Percentiles rank a stretch among this genome's conserved stretches.
Conservation (phyloP, 2,797 vertebrate genomes). For the Phaenicophaeus curvirostris region DNA sequence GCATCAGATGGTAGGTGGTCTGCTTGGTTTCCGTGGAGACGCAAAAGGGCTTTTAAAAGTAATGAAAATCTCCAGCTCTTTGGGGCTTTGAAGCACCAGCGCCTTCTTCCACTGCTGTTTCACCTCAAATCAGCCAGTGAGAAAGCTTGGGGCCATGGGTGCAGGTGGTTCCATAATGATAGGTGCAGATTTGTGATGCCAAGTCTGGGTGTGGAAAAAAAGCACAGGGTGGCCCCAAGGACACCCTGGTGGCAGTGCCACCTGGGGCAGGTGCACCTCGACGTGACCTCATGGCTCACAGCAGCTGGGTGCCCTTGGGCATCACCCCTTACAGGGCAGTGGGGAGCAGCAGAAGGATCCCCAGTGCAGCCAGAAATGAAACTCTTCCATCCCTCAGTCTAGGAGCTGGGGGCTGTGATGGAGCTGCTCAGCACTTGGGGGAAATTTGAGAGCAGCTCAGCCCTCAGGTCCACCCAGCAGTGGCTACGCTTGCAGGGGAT, state of each 20-base stretch:
- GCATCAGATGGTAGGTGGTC: constrained; percentile 66
- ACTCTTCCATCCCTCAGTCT: neutral
- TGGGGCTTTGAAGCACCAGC: constrained; percentile 23
- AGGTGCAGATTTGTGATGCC: neutral
- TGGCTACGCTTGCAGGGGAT: neutral
- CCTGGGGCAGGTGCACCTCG: accelerated
- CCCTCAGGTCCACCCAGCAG: neutral
- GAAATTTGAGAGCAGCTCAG: neutral
- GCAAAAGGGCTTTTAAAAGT: constrained; percentile 58
- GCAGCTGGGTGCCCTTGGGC: neutral
- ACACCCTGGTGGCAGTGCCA: accelerated
- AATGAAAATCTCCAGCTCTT: constrained; percentile 30
- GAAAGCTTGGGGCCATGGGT: neutral
- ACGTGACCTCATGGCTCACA: accelerated
- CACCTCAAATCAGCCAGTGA: neutral
- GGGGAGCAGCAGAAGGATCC: neutral
- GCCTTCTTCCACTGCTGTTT: neutral
- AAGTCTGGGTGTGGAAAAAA: neutral
- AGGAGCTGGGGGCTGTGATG: accelerated
- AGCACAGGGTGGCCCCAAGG: neutral
- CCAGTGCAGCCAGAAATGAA: neutral
- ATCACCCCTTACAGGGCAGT: neutral
- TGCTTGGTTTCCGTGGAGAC: constrained; percentile 71
- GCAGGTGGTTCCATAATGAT: accelerated
- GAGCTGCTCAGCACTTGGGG: neutral